These are phyloP conservation scores for Pinctada fucata DNA, from an alignment of 2,888 invertebrate genomes.

Conservation along the genomic window DNA sequence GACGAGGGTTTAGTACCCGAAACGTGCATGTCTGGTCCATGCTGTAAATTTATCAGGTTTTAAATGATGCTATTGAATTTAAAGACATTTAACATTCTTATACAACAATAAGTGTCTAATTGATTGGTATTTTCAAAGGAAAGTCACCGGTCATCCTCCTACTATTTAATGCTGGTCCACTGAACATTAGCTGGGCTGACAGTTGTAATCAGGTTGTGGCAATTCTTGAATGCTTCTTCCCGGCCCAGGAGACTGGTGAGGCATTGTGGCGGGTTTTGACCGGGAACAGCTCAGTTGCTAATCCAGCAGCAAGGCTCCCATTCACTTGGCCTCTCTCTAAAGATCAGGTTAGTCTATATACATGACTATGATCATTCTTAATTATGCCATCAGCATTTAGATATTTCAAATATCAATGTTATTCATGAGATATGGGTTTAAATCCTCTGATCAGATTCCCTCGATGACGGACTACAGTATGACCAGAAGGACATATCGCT, in stretches of 20 bases:
- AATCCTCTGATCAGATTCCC: constrained; percentile 45
- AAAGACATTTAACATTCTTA: no score
- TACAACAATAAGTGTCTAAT: no score
- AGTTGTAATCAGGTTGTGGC: constrained; percentile 51
- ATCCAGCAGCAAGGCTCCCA: constrained; percentile 71
- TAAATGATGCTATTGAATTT: no score
- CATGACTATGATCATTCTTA: no score
- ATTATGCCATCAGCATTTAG: no score
- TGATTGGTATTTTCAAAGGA: no score
- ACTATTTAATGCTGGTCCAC: constrained; percentile 68
- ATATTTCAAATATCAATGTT: no score
- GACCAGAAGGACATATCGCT: constrained; percentile 67
- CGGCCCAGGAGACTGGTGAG: constrained; percentile 71
- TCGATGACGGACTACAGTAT: constrained; percentile 61
- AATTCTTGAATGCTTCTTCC: constrained; percentile 71
- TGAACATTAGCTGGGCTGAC: constrained; percentile 65
- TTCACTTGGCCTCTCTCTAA: constrained; percentile 68
- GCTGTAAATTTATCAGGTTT: no score
- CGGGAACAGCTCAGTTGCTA: constrained; percentile 52
- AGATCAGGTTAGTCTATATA: constrained; percentile 48
- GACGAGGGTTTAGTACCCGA: no score
- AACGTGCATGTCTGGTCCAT: no score
- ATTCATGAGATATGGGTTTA: no score
- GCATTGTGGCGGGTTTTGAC: constrained; percentile 64
- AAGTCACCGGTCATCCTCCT: constrained; percentile 43